These are phyloP conservation scores for Parnassius glacialis DNA, from an alignment of 2,888 invertebrate species.

Conservation along the genomic window DNA sequence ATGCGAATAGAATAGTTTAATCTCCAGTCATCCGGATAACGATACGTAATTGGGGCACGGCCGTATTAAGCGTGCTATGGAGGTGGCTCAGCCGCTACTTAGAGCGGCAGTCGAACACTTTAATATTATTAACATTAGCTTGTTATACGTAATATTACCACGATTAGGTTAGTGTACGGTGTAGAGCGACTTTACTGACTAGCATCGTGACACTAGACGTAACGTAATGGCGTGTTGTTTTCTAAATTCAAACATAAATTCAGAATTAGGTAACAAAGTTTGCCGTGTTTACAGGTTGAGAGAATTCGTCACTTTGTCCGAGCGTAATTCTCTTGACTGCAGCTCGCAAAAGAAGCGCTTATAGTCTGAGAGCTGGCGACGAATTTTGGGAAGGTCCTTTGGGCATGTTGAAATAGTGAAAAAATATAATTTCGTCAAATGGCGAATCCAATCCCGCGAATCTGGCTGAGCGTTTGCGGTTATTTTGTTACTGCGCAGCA, in stretches of 20 bases:
- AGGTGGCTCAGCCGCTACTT: slow-evolving; percentile 15
- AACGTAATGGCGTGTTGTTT: slow-evolving; percentile 13
- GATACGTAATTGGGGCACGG: slow-evolving; percentile 20
- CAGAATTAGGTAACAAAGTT: not conserved
- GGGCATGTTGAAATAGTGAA: too few species aligned
- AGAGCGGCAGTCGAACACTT: slow-evolving; percentile 14
- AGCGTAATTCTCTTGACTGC: too few species aligned
- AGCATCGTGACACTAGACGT: slow-evolving; percentile 9
- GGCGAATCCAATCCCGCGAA: too few species aligned
- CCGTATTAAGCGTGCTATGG: slow-evolving; percentile 18
- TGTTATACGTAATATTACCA: slow-evolving; percentile 25
- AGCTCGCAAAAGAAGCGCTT: too few species aligned
- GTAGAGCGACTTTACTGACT: slow-evolving; percentile 15
- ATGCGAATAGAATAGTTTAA: slow-evolving; percentile 12
- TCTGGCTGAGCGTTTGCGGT: too few species aligned
- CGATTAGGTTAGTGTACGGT: slow-evolving; percentile 17
- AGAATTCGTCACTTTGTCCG: too few species aligned
- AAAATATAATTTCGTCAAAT: too few species aligned
- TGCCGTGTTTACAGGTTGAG: too few species aligned
- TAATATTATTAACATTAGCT: slow-evolving; percentile 27
- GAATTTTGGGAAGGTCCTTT: too few species aligned
- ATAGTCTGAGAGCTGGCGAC: too few species aligned
- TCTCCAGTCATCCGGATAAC: slow-evolving; percentile 16
- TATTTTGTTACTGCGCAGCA: too few species aligned
- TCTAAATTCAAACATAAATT: slow-evolving; percentile 16